phyloP scores from a whole-genome alignment of 2,797 vertebrate genomes.

The Streptopelia turtur region DNA sequence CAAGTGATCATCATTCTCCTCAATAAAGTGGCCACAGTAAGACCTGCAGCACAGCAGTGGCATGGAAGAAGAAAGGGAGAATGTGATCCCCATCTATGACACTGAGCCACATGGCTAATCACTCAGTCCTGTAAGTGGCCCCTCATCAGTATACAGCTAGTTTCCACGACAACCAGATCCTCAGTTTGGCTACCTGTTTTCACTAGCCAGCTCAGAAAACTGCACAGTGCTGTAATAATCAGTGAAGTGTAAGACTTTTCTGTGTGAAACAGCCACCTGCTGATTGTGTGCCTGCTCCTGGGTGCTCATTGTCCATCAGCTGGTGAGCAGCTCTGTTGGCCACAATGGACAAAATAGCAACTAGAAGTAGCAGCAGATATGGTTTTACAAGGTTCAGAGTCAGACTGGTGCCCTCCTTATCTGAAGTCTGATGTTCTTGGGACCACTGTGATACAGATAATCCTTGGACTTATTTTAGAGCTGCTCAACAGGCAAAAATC shows the following conservation, averaged over 20 bases:
- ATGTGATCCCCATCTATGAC: not conserved
- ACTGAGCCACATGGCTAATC: not conserved
- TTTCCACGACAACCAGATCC: conserved; percentile 17
- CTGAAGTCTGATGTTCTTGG: not conserved
- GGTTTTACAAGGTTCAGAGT: not conserved
- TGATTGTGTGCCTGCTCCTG: not conserved
- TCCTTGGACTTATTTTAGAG: not conserved
- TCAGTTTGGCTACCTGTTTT: not conserved
- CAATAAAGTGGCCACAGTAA: not conserved
- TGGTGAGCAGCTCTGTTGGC: not conserved
- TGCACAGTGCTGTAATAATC: not conserved
- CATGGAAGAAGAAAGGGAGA: not conserved
- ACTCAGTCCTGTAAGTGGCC: not conserved
- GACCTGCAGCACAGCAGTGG: not conserved
- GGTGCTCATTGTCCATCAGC: not conserved
- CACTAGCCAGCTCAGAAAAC: not conserved
- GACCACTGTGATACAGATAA: not conserved
- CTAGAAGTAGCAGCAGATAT: not conserved
- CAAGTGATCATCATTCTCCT: not conserved
- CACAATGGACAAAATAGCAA: rapidly evolving
- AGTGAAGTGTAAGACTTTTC: not conserved
- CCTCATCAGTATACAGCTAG: not conserved
- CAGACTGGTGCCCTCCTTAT: not conserved
- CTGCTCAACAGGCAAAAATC: not conserved
- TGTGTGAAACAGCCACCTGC: not conserved